Base-by-base conservation (phyloP, 2,797 vertebrate genomes). In the Tachyglossus aculeatus region DNA sequence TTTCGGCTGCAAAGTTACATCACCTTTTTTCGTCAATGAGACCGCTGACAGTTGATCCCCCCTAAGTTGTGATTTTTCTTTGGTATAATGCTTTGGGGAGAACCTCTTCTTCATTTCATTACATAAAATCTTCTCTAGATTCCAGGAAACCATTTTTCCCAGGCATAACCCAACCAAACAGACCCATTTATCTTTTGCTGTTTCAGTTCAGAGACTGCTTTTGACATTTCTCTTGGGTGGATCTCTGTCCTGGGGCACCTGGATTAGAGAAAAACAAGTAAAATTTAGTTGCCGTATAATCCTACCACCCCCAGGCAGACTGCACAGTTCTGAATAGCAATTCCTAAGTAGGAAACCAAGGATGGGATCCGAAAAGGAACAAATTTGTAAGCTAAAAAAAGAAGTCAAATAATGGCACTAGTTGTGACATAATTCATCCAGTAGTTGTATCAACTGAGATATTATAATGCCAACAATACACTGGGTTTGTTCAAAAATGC, bases 251-350 rank as follows among this genome's bases (percentile, higher is more conserved):
- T 73, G 9, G 22, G 45, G 14, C 9, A 37, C 41, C 37, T 16
- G 12, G 53, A 39, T 53, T 31, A 32, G 9, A 58, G n/a, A 33
- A 50, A 36, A 47, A 66, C 24, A 53, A 71, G 48, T 11, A 72
- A 47, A 65, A 55, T 56, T 69, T 63, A 11, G 7, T 69, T 73
- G 86, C 57, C 71, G 54, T 68, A 27, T 70, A 71, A 81, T 74
- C 72, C 82, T 41, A 1, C 31, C 56, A 47, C 13, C 5, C 54
- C 34, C 52, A 27, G 36, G 24, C 12, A 73, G 27, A 86, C 38
- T 75, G 1, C 24, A 21, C 69, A 22, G 66, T 77, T 73, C 63
- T 71, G 44, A 74, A 85, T 59, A 78, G 34, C 1, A 4, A 70
- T 80, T 27, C 16, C 21, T 44, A n/a, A 76, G 29, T 55, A 84